A percentile compares a stretch with the other conserved stretches of the same genome.
Evolutionary conservation across 2,888 invertebrate species (phyloP).

Genomic region (Dendrolimus pini): DNA sequence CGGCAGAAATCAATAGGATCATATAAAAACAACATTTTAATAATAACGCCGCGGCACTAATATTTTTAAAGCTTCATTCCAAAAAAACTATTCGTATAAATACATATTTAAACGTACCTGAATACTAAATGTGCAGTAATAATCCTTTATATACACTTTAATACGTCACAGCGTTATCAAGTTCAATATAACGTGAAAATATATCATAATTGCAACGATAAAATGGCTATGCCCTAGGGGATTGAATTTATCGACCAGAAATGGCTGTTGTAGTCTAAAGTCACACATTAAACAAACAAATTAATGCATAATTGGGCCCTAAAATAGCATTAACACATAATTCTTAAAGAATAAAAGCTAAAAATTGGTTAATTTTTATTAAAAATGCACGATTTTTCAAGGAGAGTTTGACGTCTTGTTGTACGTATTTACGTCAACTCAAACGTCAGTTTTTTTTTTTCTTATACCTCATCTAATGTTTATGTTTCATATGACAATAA

Average conservation of each 20-base stretch:
- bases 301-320: neutral
- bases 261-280: slow-evolving; percentile 6
- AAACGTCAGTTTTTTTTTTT: no score
- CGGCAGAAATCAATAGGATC: no score
- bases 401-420: no score
- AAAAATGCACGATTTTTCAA: neutral
- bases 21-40: no score
- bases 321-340: neutral
- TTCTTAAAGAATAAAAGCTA: neutral
- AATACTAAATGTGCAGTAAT: neutral
- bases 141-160: neutral
- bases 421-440: no score
- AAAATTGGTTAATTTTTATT: neutral
- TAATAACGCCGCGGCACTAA: no score
- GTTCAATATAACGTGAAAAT: neutral
- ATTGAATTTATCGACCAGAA: slow-evolving; percentile 2
- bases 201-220: neutral
- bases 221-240: neutral
- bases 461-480: no score
- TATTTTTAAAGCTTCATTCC: no score
- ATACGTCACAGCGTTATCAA: neutral
- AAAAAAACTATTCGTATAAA: no score
- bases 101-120: neutral
- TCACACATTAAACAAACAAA: neutral
- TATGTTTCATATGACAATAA: no score